A percentile compares a stretch with the other conserved stretches of the same genome.
These are phyloP conservation scores for Gadus macrocephalus DNA, from an alignment of 2,113 vertebrate species.

Conservation along the genomic window DNA sequence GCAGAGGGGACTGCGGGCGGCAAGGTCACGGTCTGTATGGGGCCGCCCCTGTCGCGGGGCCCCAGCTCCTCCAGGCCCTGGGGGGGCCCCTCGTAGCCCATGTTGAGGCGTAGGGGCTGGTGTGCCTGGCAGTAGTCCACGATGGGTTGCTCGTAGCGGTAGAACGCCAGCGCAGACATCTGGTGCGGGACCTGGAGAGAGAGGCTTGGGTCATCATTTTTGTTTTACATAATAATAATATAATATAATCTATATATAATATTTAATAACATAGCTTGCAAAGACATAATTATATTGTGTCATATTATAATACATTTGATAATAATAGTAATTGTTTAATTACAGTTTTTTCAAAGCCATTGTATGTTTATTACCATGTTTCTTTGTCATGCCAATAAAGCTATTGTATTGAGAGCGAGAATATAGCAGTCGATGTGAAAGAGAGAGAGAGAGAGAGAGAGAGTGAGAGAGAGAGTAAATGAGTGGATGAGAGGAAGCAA, in stretches of 20 bases:
- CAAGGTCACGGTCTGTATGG: slow-evolving; percentile 73
- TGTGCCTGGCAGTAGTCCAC: slow-evolving; percentile 81
- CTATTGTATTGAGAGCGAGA: too few relatives aligned
- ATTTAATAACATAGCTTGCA: too few relatives aligned
- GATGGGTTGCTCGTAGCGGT: slow-evolving; percentile 77
- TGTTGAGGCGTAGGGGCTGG: slow-evolving; percentile 76
- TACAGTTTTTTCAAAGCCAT: too few relatives aligned
- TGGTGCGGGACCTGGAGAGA: slow-evolving; percentile 73
- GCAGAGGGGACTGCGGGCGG: slow-evolving; percentile 69
- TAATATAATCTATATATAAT: too few relatives aligned
- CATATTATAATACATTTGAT: background rate
- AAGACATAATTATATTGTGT: too few relatives aligned
- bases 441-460: too few relatives aligned
- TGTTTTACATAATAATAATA: too few relatives aligned
- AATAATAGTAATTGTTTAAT: background rate
- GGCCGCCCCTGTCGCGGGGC: slow-evolving; percentile 61
- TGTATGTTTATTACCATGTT: too few relatives aligned
- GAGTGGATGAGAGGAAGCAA: background rate
- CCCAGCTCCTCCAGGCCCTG: slow-evolving; percentile 70
- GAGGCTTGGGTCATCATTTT: background rate
- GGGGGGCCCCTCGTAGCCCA: slow-evolving; percentile 73
- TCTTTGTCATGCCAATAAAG: too few relatives aligned
- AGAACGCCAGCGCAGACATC: slow-evolving; percentile 78
- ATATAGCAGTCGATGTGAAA: too few relatives aligned
- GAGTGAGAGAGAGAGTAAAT: background rate